These are phyloP conservation scores for Eulemur rubriventer DNA, from an alignment of 2,797 vertebrate species.

Conservation along the genomic window DNA sequence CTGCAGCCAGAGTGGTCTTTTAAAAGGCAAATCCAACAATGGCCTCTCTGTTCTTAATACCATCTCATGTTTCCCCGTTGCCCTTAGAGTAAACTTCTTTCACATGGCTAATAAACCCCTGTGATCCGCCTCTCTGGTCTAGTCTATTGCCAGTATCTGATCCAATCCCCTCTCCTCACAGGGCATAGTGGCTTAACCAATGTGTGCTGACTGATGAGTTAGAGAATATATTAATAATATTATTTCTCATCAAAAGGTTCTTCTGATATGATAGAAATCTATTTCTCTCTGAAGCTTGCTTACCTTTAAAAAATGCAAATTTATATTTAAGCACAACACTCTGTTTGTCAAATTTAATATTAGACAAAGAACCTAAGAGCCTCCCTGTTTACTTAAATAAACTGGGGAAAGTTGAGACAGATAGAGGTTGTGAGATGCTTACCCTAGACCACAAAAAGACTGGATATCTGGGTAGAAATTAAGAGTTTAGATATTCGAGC, in stretches of 20 bases:
- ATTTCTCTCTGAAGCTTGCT: neutral
- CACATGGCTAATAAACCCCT: neutral
- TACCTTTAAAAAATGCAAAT: neutral
- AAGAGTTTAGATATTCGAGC: slow-evolving; percentile 10
- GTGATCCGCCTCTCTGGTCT: neutral
- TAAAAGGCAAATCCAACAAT: neutral
- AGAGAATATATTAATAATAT: neutral
- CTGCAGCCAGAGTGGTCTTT: neutral
- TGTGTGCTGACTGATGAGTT: neutral
- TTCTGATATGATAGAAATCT: neutral
- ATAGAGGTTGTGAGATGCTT: neutral
- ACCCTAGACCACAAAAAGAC: neutral
- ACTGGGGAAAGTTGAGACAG: neutral
- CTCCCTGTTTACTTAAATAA: neutral
- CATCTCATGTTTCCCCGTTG: neutral
- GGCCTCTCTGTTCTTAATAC: neutral
- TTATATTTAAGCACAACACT: neutral
- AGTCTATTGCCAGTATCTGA: neutral
- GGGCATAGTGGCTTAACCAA: neutral
- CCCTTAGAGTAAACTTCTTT: neutral
- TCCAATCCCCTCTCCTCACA: no score
- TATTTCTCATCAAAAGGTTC: neutral
- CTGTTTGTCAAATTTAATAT: neutral
- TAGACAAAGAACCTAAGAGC: neutral
- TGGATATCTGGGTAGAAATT: slow-evolving; percentile 26